A percentile compares a stretch with the other conserved stretches of the same genome.
Evolutionary conservation across 2,888 invertebrate species (phyloP).

Genomic region (Lutraria lutraria): DNA sequence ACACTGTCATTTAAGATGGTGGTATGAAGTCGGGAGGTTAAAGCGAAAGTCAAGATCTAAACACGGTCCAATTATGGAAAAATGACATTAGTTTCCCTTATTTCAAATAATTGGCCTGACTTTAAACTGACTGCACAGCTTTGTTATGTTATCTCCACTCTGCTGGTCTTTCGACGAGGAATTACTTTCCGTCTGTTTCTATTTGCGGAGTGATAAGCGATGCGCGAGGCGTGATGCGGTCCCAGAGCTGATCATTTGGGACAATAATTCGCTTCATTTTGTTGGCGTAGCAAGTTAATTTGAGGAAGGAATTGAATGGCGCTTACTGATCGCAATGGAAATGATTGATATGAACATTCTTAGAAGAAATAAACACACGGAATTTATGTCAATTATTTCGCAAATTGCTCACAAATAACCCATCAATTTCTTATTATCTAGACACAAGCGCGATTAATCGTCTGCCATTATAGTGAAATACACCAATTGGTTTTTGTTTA

Average conservation of each 20-base stretch:
- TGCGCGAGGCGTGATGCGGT: slow-evolving; percentile 65
- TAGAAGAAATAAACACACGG: slow-evolving; percentile 71
- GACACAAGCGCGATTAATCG: slow-evolving; percentile 70
- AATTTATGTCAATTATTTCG: slow-evolving; percentile 74
- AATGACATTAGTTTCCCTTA: slow-evolving; percentile 40
- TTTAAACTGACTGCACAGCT: slow-evolving; percentile 52
- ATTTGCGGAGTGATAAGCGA: slow-evolving; percentile 63
- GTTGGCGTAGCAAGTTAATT: slow-evolving; percentile 71
- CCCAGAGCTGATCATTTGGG: slow-evolving; percentile 62
- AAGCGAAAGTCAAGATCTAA: slow-evolving; percentile 36
- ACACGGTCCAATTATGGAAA: slow-evolving; percentile 44
- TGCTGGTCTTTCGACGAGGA: slow-evolving; percentile 41
- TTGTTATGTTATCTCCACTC: slow-evolving; percentile 59
- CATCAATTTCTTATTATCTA: slow-evolving; percentile 74
- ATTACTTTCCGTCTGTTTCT: slow-evolving; percentile 59
- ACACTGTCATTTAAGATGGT: slow-evolving; percentile 32
- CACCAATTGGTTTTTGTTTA: slow-evolving; percentile 66
- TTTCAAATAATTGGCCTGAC: slow-evolving; percentile 55
- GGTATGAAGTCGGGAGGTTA: slow-evolving; percentile 34
- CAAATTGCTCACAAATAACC: slow-evolving; percentile 74
- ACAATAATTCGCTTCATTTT: slow-evolving; percentile 65
- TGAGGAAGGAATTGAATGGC: slow-evolving; percentile 71
- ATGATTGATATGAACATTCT: slow-evolving; percentile 73
- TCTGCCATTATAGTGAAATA: slow-evolving; percentile 67
- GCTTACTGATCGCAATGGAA: slow-evolving; percentile 63